A percentile compares a stretch with the other conserved stretches of the same genome.
These are phyloP conservation scores for Phoxinus phoxinus DNA, from an alignment of 2,113 vertebrate genomes.

Conservation along the genomic window DNA sequence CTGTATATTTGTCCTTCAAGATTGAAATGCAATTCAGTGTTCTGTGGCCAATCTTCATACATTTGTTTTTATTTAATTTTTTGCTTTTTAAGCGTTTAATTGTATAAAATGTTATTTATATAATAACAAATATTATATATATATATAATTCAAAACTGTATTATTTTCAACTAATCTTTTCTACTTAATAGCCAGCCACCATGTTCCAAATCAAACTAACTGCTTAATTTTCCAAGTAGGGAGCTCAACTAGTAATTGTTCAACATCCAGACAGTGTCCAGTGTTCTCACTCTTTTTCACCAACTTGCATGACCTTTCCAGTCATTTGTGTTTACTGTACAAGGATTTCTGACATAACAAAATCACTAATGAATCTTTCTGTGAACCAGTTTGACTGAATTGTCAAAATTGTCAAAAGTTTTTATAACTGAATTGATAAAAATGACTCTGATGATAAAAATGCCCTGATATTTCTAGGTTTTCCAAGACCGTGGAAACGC, in stretches of 20 bases:
- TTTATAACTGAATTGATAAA: too few relatives aligned
- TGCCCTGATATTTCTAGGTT: slow-evolving; percentile 9
- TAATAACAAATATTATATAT: neutral
- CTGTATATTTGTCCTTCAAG: neutral
- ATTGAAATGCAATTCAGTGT: neutral
- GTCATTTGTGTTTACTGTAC: neutral
- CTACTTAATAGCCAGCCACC: neutral
- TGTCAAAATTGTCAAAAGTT: too few relatives aligned
- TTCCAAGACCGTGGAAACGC: neutral
- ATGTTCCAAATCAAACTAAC: neutral
- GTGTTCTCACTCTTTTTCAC: neutral
- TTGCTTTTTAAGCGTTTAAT: neutral
- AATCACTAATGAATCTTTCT: neutral
- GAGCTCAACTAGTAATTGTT: neutral
- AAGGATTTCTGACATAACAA: too few relatives aligned
- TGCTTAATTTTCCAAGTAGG: neutral
- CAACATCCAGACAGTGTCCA: neutral
- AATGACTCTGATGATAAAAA: neutral
- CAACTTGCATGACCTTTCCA: neutral
- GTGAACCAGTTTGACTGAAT: neutral
- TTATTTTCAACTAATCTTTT: neutral
- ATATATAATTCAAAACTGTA: neutral
- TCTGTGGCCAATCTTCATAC: neutral
- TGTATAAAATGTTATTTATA: neutral
- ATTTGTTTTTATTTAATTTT: too few relatives aligned